Evolutionary conservation across 2,797 vertebrate genomes (phyloP), one percentile per base, ranked within the genome.

Genomic region (Discoglossus pictus): DNA sequence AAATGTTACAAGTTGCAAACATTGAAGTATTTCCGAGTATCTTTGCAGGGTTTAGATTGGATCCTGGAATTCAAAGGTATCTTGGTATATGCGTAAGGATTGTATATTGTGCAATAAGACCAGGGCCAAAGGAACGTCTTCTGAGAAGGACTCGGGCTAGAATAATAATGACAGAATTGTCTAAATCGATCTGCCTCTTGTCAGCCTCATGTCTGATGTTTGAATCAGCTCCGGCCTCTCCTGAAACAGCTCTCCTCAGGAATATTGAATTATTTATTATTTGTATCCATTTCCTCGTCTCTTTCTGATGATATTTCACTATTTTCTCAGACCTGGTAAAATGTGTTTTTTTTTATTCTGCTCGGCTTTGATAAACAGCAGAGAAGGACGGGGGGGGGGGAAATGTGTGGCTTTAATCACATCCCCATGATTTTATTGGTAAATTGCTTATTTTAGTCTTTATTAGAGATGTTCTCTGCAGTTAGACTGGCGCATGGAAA

Each of bases 231-330:
- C 84, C 81, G 81, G 78, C 82, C 86, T 86, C 86, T 89, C 84
- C 86, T 80, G 80, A 80, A 78, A 82, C 81, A 86, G 83, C 84
- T 88, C 88, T 90, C 83, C 84, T 86, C 78, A 63, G 84, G 84
- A 90, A 89, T 87, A 84, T 80, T 92, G 90, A 92, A 90, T 92
- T 90, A 91, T 90, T 90, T 91, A 91, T 90, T 88, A 88, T 90
- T 90, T 90, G 86, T 89, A 82, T 87, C 85, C 83, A 83, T 71
- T 68, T 78, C 12, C 63, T 43, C 61, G 64, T 82, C 73, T 65
- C 77, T 85, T 89, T 88, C 79, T 83, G 80, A 84, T 86, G 78
- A 76, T 86, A 80, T 82, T 69, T 10, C 17, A 66, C 60, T 65
- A 31, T 81, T 75, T 75, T 64, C 47, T 42, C 77, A 68, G 81